These are phyloP conservation scores for Dolichomitus sp. DNA, from an alignment of 2,888 invertebrate genomes.

Conservation along the genomic window DNA sequence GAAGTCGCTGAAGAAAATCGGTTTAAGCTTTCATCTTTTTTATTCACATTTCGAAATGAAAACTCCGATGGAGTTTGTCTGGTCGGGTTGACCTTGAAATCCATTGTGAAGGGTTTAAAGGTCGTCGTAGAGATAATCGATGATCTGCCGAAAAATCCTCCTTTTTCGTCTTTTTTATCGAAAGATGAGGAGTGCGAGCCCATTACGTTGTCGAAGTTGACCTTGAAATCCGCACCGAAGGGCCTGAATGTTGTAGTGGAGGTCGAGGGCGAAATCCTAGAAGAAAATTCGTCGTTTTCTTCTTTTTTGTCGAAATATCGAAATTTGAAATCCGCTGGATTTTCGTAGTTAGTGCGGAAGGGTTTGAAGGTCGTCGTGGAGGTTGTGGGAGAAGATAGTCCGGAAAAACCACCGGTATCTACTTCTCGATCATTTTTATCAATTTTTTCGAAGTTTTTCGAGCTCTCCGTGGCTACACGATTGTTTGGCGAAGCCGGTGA, in stretches of 20 bases:
- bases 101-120: neutral
- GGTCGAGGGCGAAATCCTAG: neutral
- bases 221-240: slow-evolving; percentile 35
- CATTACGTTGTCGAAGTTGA: slow-evolving; percentile 25
- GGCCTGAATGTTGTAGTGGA: slow-evolving; percentile 40
- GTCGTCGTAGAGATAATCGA: slow-evolving; percentile 17
- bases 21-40: neutral
- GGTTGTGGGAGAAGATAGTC: neutral
- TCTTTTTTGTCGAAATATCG: neutral
- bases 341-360: neutral
- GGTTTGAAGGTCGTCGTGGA: slow-evolving; percentile 18
- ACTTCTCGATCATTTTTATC: slow-evolving; percentile 1
- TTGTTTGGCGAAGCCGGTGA: slow-evolving; percentile 9
- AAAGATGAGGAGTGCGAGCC: slow-evolving; percentile 24
- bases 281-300: neutral
- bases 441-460: slow-evolving; percentile 6
- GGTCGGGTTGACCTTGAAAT: neutral
- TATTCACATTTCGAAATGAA: neutral
- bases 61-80: neutral
- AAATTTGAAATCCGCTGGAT: neutral
- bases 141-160: neutral
- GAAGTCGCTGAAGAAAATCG: slow-evolving; percentile 16
- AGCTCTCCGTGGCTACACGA: slow-evolving; percentile 13
- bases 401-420: slow-evolving; percentile 4
- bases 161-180: neutral